Conservation (phyloP, 2,888 invertebrate species). For the Tenthredo distinguenda region DNA sequence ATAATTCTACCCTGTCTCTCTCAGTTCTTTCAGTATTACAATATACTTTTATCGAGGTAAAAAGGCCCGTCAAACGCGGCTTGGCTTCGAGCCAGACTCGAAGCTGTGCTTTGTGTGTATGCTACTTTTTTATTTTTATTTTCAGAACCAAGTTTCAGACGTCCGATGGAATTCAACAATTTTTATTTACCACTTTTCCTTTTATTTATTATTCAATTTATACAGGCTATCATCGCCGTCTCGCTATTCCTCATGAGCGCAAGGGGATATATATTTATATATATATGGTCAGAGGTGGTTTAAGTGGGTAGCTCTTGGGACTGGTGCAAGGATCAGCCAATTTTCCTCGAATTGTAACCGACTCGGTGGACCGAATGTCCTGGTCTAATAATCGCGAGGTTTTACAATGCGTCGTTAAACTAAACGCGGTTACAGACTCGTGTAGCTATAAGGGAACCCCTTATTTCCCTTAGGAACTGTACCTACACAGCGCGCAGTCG, state of each 20-base stretch:
- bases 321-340: neutral
- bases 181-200: neutral
- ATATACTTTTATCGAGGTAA: constrained; percentile 6
- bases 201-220: neutral
- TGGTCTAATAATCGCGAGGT: constrained; percentile 54
- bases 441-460: constrained; percentile 15
- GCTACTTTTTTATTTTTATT: neutral
- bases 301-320: neutral
- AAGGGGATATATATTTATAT: neutral
- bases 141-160: neutral
- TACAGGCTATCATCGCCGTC: too few relatives aligned
- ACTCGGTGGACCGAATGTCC: constrained; percentile 25
- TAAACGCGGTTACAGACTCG: constrained; percentile 38
- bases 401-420: constrained; percentile 54
- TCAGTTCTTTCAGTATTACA: neutral
- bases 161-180: neutral
- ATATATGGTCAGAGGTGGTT: neutral
- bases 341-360: constrained; percentile 43
- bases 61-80: neutral
- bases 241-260: too few relatives aligned
- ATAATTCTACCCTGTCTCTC: neutral
- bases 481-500: neutral
- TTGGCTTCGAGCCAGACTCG: neutral
- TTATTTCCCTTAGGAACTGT: constrained; percentile 51
- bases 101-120: neutral